Conservation (phyloP, 1,140 invertebrate genomes). For the Eriocheir sinensis region DNA sequence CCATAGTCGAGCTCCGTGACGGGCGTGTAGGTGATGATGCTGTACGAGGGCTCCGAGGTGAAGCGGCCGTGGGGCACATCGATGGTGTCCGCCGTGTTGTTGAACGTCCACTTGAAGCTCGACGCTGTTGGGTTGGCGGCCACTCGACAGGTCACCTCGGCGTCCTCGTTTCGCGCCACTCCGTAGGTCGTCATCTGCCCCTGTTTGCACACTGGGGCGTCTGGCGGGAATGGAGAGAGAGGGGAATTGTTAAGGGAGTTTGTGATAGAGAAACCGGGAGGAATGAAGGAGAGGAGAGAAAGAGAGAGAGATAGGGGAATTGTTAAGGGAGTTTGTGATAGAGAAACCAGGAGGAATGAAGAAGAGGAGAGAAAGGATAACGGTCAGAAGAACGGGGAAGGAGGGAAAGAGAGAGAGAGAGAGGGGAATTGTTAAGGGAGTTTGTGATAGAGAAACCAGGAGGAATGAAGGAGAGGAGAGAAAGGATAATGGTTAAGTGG, state of each 20-base stretch:
- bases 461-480: not conserved
- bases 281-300: not conserved
- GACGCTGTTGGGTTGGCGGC: conserved; percentile 91
- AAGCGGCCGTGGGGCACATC: conserved; percentile 87
- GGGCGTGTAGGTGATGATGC: conserved; percentile 89
- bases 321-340: not conserved
- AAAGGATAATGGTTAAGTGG: not conserved
- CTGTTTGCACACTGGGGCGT: conserved; percentile 91
- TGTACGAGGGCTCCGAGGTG: conserved; percentile 82
- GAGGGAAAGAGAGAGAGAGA: not conserved
- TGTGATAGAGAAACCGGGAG: not conserved
- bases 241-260: not conserved
- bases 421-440: not conserved
- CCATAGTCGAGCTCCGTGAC: conserved; percentile 92
- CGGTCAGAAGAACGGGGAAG: too few species aligned
- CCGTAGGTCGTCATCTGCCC: conserved; percentile 90
- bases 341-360: not conserved
- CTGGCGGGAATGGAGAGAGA: conserved; percentile 83
- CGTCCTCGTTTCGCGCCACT: conserved; percentile 92
- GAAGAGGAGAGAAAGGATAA: not conserved
- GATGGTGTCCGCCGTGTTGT: conserved; percentile 91
- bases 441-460: not conserved
- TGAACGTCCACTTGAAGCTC: conserved; percentile 94
- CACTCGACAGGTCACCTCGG: conserved; percentile 90
- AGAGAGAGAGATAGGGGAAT: not conserved